A percentile compares a stretch with the other conserved stretches of the same genome.
Evolutionary conservation across 1,140 invertebrate species (phyloP).

Genomic region (Listronotus oregonensis): DNA sequence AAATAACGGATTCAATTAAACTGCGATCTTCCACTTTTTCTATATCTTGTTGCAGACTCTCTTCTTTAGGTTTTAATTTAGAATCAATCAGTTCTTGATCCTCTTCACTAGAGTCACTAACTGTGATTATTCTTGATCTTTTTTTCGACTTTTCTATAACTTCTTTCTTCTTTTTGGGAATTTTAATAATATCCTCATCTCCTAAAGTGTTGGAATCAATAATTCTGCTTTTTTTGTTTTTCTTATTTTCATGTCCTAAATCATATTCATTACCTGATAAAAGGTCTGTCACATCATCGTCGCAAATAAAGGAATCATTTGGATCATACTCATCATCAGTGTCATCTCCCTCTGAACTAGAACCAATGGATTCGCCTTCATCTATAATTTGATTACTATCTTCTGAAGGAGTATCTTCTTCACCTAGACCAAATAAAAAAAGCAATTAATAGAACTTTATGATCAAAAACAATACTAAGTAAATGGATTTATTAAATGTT

Average conservation of each 20-base stretch:
- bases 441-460: no score
- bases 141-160: conserved; percentile 19
- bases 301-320: conserved; percentile 48
- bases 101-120: conserved; percentile 21
- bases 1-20: background rate
- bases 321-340: conserved; percentile 42
- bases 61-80: background rate
- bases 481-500: no score
- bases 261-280: conserved; percentile 39
- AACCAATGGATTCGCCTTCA: conserved; percentile 47
- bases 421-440: conserved; percentile 22
- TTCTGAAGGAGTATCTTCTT: conserved; percentile 49
- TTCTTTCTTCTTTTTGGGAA: conserved; percentile 28
- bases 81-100: background rate
- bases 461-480: no score
- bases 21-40: background rate
- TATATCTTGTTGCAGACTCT: no score
- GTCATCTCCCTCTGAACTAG: conserved; percentile 36
- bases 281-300: conserved; percentile 35
- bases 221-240: conserved; percentile 25
- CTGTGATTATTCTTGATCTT: conserved; percentile 31
- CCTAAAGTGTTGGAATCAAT: conserved; percentile 15
- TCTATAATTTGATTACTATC: conserved; percentile 49
- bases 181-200: conserved; percentile 29
- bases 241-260: conserved; percentile 30